phyloP scores from a whole-genome alignment of 2,113 vertebrate species.

The Dermatemys mawii region DNA sequence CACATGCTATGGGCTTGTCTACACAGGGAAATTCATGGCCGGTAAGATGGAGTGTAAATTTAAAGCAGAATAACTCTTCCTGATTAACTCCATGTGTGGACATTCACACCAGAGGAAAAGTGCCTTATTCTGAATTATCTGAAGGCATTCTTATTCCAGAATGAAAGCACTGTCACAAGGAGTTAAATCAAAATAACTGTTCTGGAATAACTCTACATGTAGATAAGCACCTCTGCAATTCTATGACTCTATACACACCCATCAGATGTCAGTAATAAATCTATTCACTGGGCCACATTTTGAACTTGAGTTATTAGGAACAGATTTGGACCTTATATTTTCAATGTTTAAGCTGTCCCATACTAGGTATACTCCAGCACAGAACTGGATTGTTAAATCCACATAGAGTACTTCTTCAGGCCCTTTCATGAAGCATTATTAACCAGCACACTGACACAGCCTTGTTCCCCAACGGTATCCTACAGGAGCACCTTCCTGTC shows the following conservation, averaged over 20 bases:
- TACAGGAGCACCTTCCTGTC: not conserved
- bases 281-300: not conserved
- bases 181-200: not conserved
- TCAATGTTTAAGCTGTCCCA: not conserved
- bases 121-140: not conserved
- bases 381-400: not conserved
- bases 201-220: not conserved
- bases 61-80: not conserved
- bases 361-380: not conserved
- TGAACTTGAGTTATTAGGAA: not conserved
- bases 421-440: not conserved
- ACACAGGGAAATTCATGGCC: not conserved
- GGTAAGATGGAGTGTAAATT: not conserved
- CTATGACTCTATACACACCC: not conserved
- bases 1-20: not conserved
- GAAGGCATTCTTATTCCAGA: not conserved
- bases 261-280: rapidly evolving
- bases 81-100: not conserved
- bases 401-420: not conserved
- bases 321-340: not conserved
- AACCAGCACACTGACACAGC: not conserved
- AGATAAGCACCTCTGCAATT: not conserved
- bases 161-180: not conserved
- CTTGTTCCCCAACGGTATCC: not conserved
- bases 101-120: not conserved